phyloP scores from a whole-genome alignment of 2,888 invertebrate genomes.

The Melolontha melolontha region DNA sequence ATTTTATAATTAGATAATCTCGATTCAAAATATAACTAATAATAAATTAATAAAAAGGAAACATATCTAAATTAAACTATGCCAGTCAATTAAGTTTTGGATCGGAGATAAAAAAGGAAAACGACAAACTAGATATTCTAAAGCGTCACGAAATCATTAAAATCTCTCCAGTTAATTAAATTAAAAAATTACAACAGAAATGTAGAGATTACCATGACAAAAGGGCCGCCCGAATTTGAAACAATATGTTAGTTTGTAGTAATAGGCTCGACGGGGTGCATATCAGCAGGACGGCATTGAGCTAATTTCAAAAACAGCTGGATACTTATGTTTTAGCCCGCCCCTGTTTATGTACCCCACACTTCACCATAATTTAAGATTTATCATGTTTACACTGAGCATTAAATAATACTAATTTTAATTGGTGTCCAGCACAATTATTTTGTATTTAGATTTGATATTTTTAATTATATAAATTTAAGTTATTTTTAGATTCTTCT shows the following conservation, averaged over 20 bases:
- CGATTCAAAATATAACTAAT: no score
- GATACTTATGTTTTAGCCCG: conserved; percentile 47
- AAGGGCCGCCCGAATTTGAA: conserved; percentile 62
- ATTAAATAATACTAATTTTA: conserved; percentile 33
- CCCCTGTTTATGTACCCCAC: conserved; percentile 49
- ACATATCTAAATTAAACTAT: no score
- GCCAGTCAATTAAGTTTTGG: no score
- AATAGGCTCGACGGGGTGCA: conserved; percentile 46
- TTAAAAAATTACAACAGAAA: conserved; percentile 60
- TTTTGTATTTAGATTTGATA: conserved; percentile 3
- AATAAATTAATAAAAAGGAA: no score
- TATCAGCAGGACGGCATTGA: conserved; percentile 48
- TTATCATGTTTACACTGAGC: conserved; percentile 49
- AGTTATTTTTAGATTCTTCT: no score
- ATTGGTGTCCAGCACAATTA: conserved; percentile 16
- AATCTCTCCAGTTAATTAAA: conserved; percentile 56
- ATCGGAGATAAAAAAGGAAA: no score
- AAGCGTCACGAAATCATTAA: conserved; percentile 33
- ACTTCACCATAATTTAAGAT: conserved; percentile 46
- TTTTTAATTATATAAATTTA: no score
- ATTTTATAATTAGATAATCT: no score
- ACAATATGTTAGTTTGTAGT: conserved; percentile 65
- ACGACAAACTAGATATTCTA: no score
- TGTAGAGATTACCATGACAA: conserved; percentile 57
- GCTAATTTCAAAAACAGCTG: conserved; percentile 48